Evolutionary conservation across 2,888 invertebrate genomes (phyloP).

Genomic region (Muschampia plurimacula): DNA sequence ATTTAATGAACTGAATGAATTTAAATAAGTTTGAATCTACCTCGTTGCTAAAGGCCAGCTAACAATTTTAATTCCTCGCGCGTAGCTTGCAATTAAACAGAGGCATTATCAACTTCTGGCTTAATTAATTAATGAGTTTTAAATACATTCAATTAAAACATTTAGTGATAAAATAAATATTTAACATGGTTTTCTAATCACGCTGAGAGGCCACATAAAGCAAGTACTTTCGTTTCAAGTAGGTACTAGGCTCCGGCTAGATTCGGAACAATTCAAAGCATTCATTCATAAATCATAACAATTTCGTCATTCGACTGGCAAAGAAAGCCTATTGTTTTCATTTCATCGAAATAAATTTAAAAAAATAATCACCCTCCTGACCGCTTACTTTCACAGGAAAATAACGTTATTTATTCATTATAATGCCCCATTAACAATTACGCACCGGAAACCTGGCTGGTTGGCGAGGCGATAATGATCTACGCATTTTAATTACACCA

Average conservation of each 20-base stretch:
- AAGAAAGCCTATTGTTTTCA: conserved; percentile 34
- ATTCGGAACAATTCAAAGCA: conserved; percentile 1
- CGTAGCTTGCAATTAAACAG: neutral
- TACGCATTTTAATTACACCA: conserved; percentile 77
- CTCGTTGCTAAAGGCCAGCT: neutral
- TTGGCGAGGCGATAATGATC: conserved; percentile 73
- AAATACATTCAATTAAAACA: conserved; percentile 4
- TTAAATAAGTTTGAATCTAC: neutral
- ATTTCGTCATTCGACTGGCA: neutral
- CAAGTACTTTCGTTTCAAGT: neutral
- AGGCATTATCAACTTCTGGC: neutral
- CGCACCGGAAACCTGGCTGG: conserved; percentile 74
- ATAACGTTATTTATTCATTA: conserved; percentile 58
- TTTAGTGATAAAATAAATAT: neutral
- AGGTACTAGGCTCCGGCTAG: neutral
- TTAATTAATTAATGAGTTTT: neutral
- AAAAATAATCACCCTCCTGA: conserved; percentile 37
- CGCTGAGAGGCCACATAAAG: neutral
- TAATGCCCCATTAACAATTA: conserved; percentile 64
- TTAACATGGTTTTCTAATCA: no score
- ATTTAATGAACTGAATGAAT: conserved; percentile 2
- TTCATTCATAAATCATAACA: conserved; percentile 20
- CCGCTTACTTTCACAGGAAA: conserved; percentile 49
- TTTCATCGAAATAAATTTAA: conserved; percentile 30
- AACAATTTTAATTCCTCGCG: neutral